Base-by-base conservation (phyloP, 2,888 invertebrate genomes). In the Plagiodera versicolora region DNA sequence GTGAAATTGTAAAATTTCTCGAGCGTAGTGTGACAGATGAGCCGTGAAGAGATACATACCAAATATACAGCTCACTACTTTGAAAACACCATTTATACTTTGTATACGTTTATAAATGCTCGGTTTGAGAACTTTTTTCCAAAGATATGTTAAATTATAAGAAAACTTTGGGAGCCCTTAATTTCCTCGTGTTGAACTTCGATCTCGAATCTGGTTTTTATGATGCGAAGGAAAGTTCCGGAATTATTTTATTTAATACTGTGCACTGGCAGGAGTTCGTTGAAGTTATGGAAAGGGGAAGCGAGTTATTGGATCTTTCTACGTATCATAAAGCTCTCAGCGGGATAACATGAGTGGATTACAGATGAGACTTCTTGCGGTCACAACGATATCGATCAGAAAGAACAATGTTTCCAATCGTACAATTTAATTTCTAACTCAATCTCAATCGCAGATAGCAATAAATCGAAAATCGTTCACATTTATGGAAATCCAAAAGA, bases 1-100 rank as follows among this genome's bases (percentile, higher is more conserved):
- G 54, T 58, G 61, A 61, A 58, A 55, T 58, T 53, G 54, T 58
- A 47, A 60, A 63, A 59, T 56, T 63, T 59, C 52, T 19, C 52
- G 44, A 52, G 52, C 52, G 52, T 52, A 39, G 44, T 52, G 20
- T 39, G 49, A 20, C 56, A 47, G 32, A 56, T 48, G 56, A 24
- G 17, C 47, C 48, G 24, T 56, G 20, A 60, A 50, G 39, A 28
- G 46, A 50, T 32, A 32, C 32, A 32, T 32, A 28, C 28, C 28
- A n/a, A 4, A 28, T 28, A 28, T 28, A 28, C 28, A 32, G 32
- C 32, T 2, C 32, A 32, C 32, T 32, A 32, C 32, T 32, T 10
- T 11, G 11, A 10, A 32, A 32, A 32, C 32, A 32, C 11, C 32
- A 10, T 32, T 32, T 4, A 11, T 32, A 32, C 32, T 32, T 32